Evolutionary conservation across 92 coral and sea anemone species (phyloP).

Genomic region (Paragorgia papillata): DNA sequence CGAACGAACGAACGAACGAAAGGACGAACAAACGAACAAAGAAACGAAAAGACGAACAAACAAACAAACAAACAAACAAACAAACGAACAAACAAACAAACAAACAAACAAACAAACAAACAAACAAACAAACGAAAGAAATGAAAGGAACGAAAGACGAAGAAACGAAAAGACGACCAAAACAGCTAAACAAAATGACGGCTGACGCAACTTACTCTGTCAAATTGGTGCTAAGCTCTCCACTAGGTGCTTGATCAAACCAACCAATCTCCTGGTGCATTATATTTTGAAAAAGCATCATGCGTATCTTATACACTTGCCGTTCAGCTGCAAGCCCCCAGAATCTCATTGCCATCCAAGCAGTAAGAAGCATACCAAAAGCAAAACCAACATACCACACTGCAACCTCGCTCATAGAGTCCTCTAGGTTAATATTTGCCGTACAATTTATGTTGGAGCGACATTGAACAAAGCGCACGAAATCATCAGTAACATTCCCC

Average conservation of each 20-base stretch:
- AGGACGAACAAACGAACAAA: no score
- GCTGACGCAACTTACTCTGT: no score
- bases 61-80: no score
- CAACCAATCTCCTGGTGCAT: conserved; percentile 91
- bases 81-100: no score
- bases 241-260: conserved; percentile 85
- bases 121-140: no score
- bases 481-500: conserved; percentile 69
- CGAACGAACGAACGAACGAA: no score
- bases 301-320: conserved; percentile 79
- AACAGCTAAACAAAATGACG: no score
- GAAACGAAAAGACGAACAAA: no score
- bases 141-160: no score
- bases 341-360: conserved; percentile 72
- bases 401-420: conserved; percentile 60
- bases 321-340: conserved; percentile 83
- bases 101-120: no score
- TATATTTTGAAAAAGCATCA: conserved; percentile 70
- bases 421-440: conserved; percentile 57
- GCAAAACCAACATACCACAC: conserved; percentile 81
- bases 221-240: conserved; percentile 79
- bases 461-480: conserved; percentile 53
- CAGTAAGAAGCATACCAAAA: conserved; percentile 62
- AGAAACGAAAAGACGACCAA: no score
- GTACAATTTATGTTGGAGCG: not conserved